Conservation (phyloP, 2,888 invertebrate genomes). For the Halictus ligatus region DNA sequence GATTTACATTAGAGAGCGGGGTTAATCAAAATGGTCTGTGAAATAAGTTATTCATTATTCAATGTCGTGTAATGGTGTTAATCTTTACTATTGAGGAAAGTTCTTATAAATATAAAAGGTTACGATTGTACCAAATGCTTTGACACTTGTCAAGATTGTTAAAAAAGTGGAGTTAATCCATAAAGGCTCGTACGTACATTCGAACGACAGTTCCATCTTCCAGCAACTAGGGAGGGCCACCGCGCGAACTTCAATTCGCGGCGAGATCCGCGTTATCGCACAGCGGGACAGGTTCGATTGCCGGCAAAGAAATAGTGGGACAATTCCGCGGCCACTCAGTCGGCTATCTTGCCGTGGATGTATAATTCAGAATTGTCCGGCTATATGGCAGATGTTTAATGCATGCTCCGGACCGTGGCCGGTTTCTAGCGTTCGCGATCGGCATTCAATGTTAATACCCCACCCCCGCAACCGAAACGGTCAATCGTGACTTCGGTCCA, state of each 20-base stretch:
- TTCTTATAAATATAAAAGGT: too few species aligned
- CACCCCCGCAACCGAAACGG: slow-evolving; percentile 61
- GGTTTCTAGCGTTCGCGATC: slow-evolving; percentile 57
- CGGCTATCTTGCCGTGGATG: slow-evolving; percentile 76
- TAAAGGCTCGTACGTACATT: too few species aligned
- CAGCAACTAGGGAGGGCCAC: neutral
- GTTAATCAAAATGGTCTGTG: too few species aligned
- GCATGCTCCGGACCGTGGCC: slow-evolving; percentile 73
- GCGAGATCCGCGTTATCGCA: slow-evolving; percentile 59
- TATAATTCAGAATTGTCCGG: slow-evolving; percentile 82
- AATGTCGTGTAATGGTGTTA: too few species aligned
- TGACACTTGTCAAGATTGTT: too few species aligned
- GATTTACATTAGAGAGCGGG: too few species aligned
- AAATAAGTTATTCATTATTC: too few species aligned
- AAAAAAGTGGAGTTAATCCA: too few species aligned
- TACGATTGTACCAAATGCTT: too few species aligned
- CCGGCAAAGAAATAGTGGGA: slow-evolving; percentile 77
- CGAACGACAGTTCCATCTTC: neutral
- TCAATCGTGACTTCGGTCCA: slow-evolving; percentile 62
- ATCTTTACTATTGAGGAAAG: too few species aligned
- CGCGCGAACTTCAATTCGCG: slow-evolving; percentile 23
- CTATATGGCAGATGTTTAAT: slow-evolving; percentile 81
- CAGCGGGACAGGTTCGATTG: slow-evolving; percentile 72
- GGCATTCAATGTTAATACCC: slow-evolving; percentile 82
- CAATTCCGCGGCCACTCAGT: slow-evolving; percentile 76